Conservation (phyloP, 2,113 vertebrate species). For the Rhabdomys dilectus region DNA sequence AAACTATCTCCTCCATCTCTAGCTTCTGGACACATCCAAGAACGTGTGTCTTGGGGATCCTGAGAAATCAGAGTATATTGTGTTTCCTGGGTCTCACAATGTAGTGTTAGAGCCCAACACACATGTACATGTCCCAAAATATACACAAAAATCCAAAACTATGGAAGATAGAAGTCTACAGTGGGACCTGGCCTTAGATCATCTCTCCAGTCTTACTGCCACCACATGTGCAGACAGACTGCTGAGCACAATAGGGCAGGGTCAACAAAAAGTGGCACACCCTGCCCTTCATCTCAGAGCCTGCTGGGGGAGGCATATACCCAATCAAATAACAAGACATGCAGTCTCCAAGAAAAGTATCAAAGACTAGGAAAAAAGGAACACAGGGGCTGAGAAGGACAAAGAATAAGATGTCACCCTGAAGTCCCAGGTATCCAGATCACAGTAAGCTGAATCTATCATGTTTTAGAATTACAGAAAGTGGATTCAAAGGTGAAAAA, state of each 20-base stretch:
- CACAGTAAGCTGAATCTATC: too few species aligned
- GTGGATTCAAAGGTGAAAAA: background rate
- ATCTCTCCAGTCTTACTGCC: rapidly evolving
- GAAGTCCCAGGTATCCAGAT: background rate
- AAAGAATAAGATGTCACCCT: too few species aligned
- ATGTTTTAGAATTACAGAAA: background rate
- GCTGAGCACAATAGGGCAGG: background rate
- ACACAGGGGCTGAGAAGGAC: background rate
- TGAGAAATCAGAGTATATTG: rapidly evolving
- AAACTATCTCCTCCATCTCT: background rate
- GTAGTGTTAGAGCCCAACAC: too few species aligned
- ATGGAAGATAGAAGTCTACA: background rate
- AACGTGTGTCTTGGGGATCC: background rate
- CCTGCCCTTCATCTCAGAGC: background rate
- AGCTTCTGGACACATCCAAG: background rate
- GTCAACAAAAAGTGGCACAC: background rate
- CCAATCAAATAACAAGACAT: background rate
- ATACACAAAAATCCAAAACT: too few species aligned
- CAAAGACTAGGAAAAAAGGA: background rate
- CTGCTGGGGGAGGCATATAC: background rate
- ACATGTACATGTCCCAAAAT: too few species aligned
- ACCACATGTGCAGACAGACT: rapidly evolving
- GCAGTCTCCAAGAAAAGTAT: too few species aligned
- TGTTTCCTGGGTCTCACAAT: background rate
- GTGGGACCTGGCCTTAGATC: rapidly evolving